Conservation (phyloP, 2,113 vertebrate species). For the Cromileptes altivelis region DNA sequence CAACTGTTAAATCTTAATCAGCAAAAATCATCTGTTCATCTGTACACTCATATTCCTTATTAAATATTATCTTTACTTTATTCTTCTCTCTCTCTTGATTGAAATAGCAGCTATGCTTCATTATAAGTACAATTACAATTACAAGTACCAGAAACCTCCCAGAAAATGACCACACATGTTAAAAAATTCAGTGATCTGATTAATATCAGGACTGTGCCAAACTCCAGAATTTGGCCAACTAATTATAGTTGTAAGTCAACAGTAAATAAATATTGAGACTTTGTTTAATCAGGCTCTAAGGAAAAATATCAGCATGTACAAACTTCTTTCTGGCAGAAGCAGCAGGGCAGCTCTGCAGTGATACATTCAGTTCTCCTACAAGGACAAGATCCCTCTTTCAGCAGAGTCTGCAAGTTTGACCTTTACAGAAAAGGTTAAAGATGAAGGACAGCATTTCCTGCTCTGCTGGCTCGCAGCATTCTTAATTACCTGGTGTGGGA, state of each 20-base stretch:
- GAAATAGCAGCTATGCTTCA: too few species aligned
- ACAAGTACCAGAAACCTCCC: too few species aligned
- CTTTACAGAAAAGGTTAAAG: constrained; percentile 62
- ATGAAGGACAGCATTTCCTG: constrained; percentile 36
- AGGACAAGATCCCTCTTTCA: constrained; percentile 11
- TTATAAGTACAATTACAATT: too few species aligned
- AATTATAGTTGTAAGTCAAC: background rate
- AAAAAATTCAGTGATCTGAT: background rate
- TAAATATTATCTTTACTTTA: too few species aligned
- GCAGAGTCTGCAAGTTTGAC: constrained; percentile 34
- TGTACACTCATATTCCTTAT: too few species aligned
- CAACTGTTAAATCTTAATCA: too few species aligned
- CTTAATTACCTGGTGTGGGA: constrained; percentile 44
- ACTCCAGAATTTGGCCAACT: background rate
- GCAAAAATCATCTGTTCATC: too few species aligned
- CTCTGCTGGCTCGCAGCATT: constrained; percentile 31
- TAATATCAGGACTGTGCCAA: background rate
- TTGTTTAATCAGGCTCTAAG: background rate
- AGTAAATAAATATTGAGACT: background rate
- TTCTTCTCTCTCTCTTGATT: too few species aligned
- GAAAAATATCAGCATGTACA: constrained; percentile 10
- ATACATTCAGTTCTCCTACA: constrained; percentile 5
- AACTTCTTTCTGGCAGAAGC: background rate
- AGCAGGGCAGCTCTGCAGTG: constrained; percentile 21
- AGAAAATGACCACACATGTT: background rate